Evolutionary conservation across 1,140 invertebrate species (phyloP).

Genomic region (Contarinia nasturtii): DNA sequence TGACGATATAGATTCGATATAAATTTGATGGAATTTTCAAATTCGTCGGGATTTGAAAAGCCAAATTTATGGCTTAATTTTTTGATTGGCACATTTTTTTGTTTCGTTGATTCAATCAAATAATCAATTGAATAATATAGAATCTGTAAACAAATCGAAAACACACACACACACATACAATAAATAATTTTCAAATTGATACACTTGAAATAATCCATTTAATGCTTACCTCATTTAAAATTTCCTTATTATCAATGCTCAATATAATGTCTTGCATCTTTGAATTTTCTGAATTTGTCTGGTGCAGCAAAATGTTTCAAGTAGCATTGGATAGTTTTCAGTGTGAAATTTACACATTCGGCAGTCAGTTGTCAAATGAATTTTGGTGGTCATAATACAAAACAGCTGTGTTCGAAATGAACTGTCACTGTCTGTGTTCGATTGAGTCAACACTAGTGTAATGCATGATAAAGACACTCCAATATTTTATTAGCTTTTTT

Average conservation of each 20-base stretch:
- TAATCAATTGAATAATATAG: conserved; percentile 3
- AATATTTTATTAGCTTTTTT: no score
- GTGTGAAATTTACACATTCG: no score
- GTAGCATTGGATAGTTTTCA: no score
- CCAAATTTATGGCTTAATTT: conserved; percentile 4
- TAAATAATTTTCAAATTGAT: neutral
- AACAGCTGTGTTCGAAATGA: neutral
- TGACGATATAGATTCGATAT: conserved; percentile 2
- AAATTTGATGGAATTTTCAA: conserved; percentile 1
- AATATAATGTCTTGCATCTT: conserved; percentile 4
- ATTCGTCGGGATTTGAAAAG: conserved; percentile 3
- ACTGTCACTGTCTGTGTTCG: neutral
- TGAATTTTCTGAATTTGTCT: no score
- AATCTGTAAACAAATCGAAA: neutral
- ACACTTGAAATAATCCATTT: neutral
- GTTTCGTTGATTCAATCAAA: conserved; percentile 1
- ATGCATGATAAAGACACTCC: no score
- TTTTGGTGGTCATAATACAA: neutral
- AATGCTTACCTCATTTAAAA: conserved; percentile 3
- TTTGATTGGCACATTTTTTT: neutral
- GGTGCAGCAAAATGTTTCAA: no score
- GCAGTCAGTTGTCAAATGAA: no score
- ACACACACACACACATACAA: no score
- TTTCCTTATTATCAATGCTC: conserved; percentile 5
- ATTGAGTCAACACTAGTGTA: neutral